Conservation (phyloP, 2,888 invertebrate genomes). For the Melanotus villosus region DNA sequence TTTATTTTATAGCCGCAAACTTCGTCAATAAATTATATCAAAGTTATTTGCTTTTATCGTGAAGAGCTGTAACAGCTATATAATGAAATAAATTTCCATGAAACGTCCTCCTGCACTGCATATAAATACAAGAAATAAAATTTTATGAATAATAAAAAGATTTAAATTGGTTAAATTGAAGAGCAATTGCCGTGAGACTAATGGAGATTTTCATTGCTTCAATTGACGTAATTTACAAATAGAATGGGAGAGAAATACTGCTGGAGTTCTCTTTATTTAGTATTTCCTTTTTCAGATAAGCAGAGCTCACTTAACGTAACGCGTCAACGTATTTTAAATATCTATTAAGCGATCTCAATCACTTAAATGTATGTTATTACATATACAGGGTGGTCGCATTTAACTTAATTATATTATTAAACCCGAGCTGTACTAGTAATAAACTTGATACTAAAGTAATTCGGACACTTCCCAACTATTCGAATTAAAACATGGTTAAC, state of each 20-base stretch:
- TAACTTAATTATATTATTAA: no score
- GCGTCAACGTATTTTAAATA: constrained; percentile 44
- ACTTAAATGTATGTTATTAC: constrained; percentile 12
- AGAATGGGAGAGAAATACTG: constrained; percentile 58
- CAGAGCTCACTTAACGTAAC: constrained; percentile 40
- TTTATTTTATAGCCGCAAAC: constrained; percentile 9
- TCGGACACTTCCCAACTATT: neutral
- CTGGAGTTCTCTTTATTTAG: constrained; percentile 56
- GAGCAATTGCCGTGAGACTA: constrained; percentile 68
- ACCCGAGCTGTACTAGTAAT: no score
- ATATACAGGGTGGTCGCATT: constrained; percentile 2
- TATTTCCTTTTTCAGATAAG: constrained; percentile 57
- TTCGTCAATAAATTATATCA: constrained; percentile 27
- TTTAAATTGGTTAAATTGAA: constrained; percentile 68
- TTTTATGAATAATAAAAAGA: constrained; percentile 70
- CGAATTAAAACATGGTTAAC: no score
- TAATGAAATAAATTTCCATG: constrained; percentile 40
- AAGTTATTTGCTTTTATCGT: constrained; percentile 14
- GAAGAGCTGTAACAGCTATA: constrained; percentile 27
- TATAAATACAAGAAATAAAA: constrained; percentile 60
- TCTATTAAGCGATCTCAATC: constrained; percentile 44
- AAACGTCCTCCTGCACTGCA: constrained; percentile 37
- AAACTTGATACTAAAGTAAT: neutral
- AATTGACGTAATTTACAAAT: constrained; percentile 66
- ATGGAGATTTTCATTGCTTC: constrained; percentile 65